Conservation (phyloP, 2,888 invertebrate species). For the Caenorhabditis wallacei region DNA sequence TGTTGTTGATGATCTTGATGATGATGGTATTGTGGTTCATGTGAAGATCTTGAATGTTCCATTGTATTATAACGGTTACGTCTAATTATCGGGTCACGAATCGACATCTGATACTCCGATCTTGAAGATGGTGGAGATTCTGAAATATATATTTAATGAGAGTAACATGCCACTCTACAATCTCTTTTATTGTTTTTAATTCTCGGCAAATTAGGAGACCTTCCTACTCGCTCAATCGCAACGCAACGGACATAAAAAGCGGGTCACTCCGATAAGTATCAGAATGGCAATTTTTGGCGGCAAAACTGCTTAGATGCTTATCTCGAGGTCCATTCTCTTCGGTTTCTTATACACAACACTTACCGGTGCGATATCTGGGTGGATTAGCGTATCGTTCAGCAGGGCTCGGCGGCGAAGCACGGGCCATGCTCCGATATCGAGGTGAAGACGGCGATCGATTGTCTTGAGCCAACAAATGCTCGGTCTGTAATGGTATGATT, state of each 20-base stretch:
- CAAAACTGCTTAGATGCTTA: conserved; percentile 53
- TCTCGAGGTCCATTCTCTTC: conserved; percentile 28
- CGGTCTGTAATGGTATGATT: conserved; percentile 72
- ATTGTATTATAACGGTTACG: conserved; percentile 58
- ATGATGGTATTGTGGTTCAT: conserved; percentile 54
- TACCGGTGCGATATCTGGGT: conserved; percentile 71
- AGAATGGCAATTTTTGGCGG: conserved; percentile 62
- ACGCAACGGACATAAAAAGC: conserved; percentile 56
- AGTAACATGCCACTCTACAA: conserved; percentile 29
- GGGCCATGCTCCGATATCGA: conserved; percentile 70
- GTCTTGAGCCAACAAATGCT: conserved; percentile 78
- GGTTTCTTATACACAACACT: conserved; percentile 5
- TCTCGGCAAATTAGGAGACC: conserved; percentile 30
- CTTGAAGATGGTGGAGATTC: conserved; percentile 75
- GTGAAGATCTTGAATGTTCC: conserved; percentile 61
- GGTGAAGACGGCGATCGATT: conserved; percentile 76
- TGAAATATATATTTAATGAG: conserved; percentile 38
- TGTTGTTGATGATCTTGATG: conserved; percentile 27
- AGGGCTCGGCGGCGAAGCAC: conserved; percentile 72
- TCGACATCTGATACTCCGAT: conserved; percentile 73
- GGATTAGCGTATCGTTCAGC: conserved; percentile 68
- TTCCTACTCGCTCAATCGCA: conserved; percentile 17
- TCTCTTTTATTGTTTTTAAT: conserved; percentile 29
- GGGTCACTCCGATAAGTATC: conserved; percentile 63
- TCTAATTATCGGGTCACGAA: conserved; percentile 70